Evolutionary conservation across 2,888 invertebrate genomes (phyloP).

Genomic region (Coelinius sp.): DNA sequence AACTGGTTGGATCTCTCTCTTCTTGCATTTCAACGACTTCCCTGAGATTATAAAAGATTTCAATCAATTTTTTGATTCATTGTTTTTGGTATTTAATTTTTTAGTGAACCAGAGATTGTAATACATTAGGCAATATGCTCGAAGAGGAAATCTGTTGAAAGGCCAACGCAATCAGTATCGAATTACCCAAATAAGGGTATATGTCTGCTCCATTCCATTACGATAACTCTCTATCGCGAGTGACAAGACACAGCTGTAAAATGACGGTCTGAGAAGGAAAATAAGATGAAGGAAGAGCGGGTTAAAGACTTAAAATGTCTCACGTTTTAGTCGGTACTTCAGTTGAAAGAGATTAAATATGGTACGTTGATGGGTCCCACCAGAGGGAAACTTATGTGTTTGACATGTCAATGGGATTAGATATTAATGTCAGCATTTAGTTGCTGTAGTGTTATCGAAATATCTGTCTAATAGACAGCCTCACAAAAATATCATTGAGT

Average conservation of each 20-base stretch:
- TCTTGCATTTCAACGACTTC: slow-evolving; percentile 1
- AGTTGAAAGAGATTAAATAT: neutral
- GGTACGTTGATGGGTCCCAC: slow-evolving; percentile 9
- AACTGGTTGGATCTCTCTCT: slow-evolving; percentile 5
- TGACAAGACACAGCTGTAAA: slow-evolving; percentile 37
- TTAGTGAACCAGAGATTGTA: neutral
- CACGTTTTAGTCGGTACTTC: slow-evolving; percentile 26
- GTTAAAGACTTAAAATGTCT: slow-evolving; percentile 22
- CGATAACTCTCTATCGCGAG: slow-evolving; percentile 21
- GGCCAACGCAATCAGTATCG: slow-evolving; percentile 8
- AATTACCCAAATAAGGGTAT: slow-evolving; percentile 11
- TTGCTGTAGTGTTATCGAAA: neutral
- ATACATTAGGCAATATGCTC: neutral
- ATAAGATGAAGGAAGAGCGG: slow-evolving; percentile 21
- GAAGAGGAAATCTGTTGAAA: neutral
- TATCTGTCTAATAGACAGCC: neutral
- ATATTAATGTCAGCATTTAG: neutral
- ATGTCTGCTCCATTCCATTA: neutral
- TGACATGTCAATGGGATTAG: neutral
- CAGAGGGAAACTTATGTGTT: neutral
- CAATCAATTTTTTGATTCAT: too few relatives aligned
- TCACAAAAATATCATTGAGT: too few relatives aligned
- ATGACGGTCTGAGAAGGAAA: neutral
- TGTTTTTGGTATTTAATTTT: too few relatives aligned
- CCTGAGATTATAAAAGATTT: neutral